Evolutionary conservation across 30 jellyfish, hydroid and myxozoan species (phyloP).

Genomic region (Aurelia coerulea): DNA sequence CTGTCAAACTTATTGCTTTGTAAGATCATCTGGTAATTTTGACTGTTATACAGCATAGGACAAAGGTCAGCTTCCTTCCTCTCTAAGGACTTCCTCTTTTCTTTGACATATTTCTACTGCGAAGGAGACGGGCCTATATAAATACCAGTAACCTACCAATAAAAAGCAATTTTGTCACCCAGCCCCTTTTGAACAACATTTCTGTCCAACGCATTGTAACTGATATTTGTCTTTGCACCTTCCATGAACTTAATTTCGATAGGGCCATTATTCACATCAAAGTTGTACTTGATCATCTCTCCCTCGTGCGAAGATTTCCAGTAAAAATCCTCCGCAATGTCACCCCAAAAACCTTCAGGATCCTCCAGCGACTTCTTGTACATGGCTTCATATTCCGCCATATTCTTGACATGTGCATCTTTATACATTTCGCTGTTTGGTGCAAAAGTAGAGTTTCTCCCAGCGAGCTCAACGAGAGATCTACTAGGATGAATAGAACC

Average conservation of each 20-base stretch:
- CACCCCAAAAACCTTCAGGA: slow-evolving; percentile 95
- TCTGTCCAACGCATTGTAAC: slow-evolving; percentile 93
- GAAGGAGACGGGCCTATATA: too few species aligned
- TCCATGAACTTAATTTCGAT: slow-evolving; percentile 90
- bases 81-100: too few species aligned
- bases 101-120: too few species aligned
- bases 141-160: slow-evolving; percentile 64
- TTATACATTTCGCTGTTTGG: slow-evolving; percentile 39
- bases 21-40: too few species aligned
- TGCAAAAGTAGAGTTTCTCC: slow-evolving; percentile 63
- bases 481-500: slow-evolving; percentile 51
- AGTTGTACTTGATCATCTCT: slow-evolving; percentile 82
- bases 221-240: slow-evolving; percentile 95
- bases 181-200: slow-evolving; percentile 65
- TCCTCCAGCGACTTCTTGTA: slow-evolving; percentile 78
- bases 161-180: slow-evolving; percentile 92
- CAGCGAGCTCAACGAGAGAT: slow-evolving; percentile 87
- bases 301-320: slow-evolving; percentile 91
- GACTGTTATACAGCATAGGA: too few species aligned
- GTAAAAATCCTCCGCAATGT: slow-evolving; percentile 87
- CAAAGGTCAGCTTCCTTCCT: too few species aligned
- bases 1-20: too few species aligned
- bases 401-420: slow-evolving; percentile 79
- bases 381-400: slow-evolving; percentile 78
- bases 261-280: slow-evolving; percentile 77